phyloP scores from a whole-genome alignment of 2,797 vertebrate genomes.

The Taeniopygia guttata region DNA sequence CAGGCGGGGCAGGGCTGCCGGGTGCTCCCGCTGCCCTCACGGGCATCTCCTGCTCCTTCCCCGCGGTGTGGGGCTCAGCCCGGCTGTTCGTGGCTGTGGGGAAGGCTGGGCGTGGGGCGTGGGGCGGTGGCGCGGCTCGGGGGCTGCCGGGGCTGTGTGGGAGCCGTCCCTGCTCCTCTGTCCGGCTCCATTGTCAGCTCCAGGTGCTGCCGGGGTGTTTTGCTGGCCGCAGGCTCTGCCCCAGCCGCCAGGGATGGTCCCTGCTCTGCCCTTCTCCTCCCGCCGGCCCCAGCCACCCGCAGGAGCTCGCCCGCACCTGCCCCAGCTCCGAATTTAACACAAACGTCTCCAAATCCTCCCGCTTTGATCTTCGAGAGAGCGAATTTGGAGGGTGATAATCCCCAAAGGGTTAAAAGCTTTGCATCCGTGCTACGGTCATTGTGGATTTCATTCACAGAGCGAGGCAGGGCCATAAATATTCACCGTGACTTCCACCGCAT shows the following conservation, averaged over 20 bases:
- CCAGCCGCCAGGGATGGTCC: neutral
- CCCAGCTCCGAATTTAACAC: neutral
- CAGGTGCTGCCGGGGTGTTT: neutral
- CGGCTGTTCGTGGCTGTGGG: neutral
- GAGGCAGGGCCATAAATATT: neutral
- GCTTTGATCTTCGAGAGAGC: neutral
- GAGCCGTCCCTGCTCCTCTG: neutral
- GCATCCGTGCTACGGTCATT: neutral
- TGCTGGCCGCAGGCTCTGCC: neutral
- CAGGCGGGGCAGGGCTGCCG: neutral
- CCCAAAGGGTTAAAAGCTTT: neutral
- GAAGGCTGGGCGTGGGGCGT: neutral
- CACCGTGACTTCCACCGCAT: accelerated
- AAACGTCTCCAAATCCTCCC: neutral
- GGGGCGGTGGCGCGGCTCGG: neutral
- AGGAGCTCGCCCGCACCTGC: neutral
- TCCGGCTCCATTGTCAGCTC: neutral
- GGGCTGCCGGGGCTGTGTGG: neutral
- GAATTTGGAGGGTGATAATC: neutral
- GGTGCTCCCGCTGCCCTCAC: neutral
- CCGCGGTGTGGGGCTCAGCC: neutral
- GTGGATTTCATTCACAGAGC: neutral
- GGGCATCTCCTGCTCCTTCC: neutral
- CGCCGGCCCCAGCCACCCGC: neutral
- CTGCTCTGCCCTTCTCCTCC: neutral